Evolutionary conservation across 2,113 vertebrate genomes (phyloP), one percentile per base, ranked within the genome.

Genomic region (Sphaerodactylus townsendi): DNA sequence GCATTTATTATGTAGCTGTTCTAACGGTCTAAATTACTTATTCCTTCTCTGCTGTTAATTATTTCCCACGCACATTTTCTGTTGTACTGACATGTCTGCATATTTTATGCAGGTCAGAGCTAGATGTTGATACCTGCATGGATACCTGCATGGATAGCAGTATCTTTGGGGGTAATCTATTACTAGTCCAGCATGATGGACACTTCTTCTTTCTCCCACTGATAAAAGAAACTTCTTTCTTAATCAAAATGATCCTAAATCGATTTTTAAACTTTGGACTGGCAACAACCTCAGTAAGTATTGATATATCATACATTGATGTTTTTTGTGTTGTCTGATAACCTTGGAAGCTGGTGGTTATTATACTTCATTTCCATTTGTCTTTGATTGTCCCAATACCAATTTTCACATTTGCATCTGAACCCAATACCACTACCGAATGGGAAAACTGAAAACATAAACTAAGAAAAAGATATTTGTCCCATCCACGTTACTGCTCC

Each of bases 401-500:
- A 68, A 41, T 48, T n/a, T 79, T n/a, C 28, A 74, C 0, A 1
- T 85, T 87, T 85, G 72, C 83, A 37, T 72, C 88, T 86, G 66
- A 87, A 53, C 73, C 3, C 15, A 48, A 17, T 19, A 9, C 19
- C 64, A 73, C 1, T n/a, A 82, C 46, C 78, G 90, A 83, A 91
- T 77, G 68, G 35, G 30, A n/a, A 83, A 69, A 44, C 56, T 72
- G 64, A 77, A 41, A 68, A 64, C 56, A 83, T 87, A 50, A 19
- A 73, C 25, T 68, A 33, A 75, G 66, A 64, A 85, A 73, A 71
- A 39, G 30, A 75, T 77, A 62, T 10, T 66, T 62, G 75, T 75
- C 15, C 77, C 77, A 82, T 2, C 62, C 5, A 85, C 89, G 77
- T 44, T 44, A 71, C 64, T 90, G 48, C 69, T 83, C 85, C 83